Percentiles rank a stretch among this genome's conserved stretches.
Conservation (phyloP, 2,113 vertebrate genomes). For the Xiphias gladius region DNA sequence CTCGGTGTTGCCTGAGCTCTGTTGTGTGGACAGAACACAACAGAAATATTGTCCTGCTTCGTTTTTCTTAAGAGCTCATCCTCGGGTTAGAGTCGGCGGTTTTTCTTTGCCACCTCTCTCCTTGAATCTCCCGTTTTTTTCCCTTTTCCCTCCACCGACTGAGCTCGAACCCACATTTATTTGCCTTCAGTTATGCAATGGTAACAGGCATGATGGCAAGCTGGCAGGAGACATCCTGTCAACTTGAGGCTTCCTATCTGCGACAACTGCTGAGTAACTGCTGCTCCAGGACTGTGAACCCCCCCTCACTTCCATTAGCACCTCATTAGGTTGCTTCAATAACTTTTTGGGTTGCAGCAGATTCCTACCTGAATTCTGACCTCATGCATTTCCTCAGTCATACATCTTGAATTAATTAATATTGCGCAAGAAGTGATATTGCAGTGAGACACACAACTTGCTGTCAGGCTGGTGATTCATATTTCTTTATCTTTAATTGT, state of each 20-base stretch:
- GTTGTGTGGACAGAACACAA: conserved; percentile 3
- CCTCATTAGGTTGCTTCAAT: conserved; percentile 36
- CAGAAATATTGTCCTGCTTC: not conserved
- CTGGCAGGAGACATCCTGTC: conserved; percentile 74
- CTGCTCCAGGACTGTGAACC: conserved; percentile 32
- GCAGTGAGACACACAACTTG: not conserved
- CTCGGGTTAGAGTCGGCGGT: conserved; percentile 6
- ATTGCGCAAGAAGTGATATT: not conserved
- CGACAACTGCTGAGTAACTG: conserved; percentile 72
- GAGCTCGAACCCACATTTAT: conserved; percentile 62
- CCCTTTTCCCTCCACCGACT: conserved; percentile 12
- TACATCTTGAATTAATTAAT: not conserved
- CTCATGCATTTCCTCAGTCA: not conserved
- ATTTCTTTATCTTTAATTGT: not conserved
- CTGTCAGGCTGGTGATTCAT: not conserved
- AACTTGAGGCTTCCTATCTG: conserved; percentile 64
- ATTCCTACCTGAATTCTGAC: conserved; percentile 42
- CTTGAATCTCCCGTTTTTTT: not conserved
- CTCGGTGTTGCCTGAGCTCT: conserved; percentile 21
- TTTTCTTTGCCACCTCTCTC: not conserved
- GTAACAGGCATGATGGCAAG: conserved; percentile 69
- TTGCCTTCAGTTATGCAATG: conserved; percentile 70
- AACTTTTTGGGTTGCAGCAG: conserved; percentile 30
- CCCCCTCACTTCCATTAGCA: conserved; percentile 26
- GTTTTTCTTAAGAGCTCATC: not conserved